Evolutionary conservation across 2,797 vertebrate genomes (phyloP).

Genomic region (Phaenicophaeus curvirostris): DNA sequence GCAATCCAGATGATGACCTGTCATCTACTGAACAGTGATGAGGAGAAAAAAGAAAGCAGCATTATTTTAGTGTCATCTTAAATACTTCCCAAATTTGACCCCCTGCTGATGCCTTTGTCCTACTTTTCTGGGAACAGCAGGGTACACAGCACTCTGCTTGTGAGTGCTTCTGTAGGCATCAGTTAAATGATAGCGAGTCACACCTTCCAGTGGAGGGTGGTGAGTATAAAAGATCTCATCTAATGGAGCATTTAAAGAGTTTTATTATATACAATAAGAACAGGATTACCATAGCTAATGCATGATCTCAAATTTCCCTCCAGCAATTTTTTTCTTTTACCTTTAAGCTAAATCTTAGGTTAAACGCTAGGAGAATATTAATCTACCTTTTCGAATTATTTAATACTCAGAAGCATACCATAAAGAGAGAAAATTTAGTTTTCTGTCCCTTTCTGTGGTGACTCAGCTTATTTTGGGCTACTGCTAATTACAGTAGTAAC

Average conservation of each 20-base stretch:
- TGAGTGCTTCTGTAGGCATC: neutral
- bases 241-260: slow-evolving; percentile 46
- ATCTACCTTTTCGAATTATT: neutral
- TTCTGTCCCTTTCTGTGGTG: neutral
- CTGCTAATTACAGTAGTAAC: neutral
- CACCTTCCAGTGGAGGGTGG: neutral
- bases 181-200: slow-evolving; percentile 22
- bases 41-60: neutral
- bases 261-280: slow-evolving; percentile 59
- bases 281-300: slow-evolving; percentile 49
- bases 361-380: slow-evolving; percentile 6
- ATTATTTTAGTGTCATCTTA: slow-evolving; percentile 17
- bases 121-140: slow-evolving; percentile 17
- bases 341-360: neutral
- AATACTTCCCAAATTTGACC: slow-evolving; percentile 3
- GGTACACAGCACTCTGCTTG: neutral
- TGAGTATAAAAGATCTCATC: slow-evolving; percentile 39
- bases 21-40: slow-evolving; percentile 75
- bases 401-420: neutral
- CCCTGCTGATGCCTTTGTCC: slow-evolving; percentile 25
- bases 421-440: neutral
- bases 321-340: slow-evolving; percentile 22
- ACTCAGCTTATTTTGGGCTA: neutral
- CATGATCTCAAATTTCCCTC: slow-evolving; percentile 12
- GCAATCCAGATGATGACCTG: slow-evolving; percentile 76